Evolutionary conservation across 2,888 invertebrate genomes (phyloP).

Genomic region (Diaphora mendica): DNA sequence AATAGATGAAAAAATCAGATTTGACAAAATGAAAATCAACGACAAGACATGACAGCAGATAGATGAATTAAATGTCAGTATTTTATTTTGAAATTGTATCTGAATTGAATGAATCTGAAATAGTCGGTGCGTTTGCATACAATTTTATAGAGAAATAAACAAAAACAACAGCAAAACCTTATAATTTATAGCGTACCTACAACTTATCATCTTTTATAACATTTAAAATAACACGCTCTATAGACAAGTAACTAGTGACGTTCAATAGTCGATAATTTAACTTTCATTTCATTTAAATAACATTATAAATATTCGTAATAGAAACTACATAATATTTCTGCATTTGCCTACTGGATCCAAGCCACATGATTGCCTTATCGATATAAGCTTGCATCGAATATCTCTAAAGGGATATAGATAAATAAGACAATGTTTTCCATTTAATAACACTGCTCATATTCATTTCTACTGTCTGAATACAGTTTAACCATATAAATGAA

Average conservation of each 20-base stretch:
- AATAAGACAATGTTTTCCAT: constrained; percentile 22
- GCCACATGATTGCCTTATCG: constrained; percentile 10
- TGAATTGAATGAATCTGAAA: no score
- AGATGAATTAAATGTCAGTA: no score
- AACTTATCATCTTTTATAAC: not conserved
- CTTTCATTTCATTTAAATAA: constrained; percentile 1
- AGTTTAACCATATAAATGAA: constrained; percentile 68
- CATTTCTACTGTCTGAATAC: constrained; percentile 47
- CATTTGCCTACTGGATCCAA: not conserved
- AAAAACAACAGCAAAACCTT: not conserved
- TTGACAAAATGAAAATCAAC: no score
- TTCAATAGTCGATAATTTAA: not conserved
- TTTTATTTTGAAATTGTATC: no score
- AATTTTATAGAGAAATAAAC: not conserved
- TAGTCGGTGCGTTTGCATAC: not conserved
- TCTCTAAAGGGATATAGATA: constrained; percentile 12
- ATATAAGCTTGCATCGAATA: constrained; percentile 12
- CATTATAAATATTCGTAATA: constrained; percentile 8
- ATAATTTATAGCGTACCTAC: not conserved
- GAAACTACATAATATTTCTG: constrained; percentile 11
- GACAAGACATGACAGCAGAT: no score
- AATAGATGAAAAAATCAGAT: no score
- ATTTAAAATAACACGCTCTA: not conserved
- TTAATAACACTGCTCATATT: constrained; percentile 33
- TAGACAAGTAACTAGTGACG: not conserved